phyloP scores from a whole-genome alignment of 2,888 invertebrate species.

The Phyllotreta cruciferae region DNA sequence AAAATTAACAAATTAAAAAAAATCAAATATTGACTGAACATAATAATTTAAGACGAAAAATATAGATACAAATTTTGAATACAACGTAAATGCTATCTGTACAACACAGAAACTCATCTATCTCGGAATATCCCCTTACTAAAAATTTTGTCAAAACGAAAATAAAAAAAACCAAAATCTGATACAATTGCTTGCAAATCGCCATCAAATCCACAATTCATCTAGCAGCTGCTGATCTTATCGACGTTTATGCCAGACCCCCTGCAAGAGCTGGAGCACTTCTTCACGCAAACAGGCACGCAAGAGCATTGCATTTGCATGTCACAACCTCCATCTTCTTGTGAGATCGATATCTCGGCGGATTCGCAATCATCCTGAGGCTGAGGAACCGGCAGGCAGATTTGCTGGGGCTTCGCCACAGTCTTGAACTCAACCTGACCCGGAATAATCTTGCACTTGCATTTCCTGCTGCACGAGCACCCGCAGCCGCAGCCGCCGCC shows the following conservation, averaged over 20 bases:
- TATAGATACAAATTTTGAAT: too few species aligned
- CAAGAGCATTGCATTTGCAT: slow-evolving; percentile 24
- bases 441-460: slow-evolving; percentile 41
- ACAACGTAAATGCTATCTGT: too few species aligned
- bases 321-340: slow-evolving; percentile 12
- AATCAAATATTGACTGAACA: too few species aligned
- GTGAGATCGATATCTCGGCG: slow-evolving; percentile 23
- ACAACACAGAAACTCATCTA: too few species aligned
- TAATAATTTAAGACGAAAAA: too few species aligned
- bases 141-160: not conserved
- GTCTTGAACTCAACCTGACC: slow-evolving; percentile 49
- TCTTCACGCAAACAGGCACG: slow-evolving; percentile 27
- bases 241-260: slow-evolving; percentile 25
- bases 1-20: too few species aligned
- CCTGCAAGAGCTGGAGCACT: slow-evolving; percentile 22
- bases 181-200: slow-evolving; percentile 33
- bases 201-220: not conserved
- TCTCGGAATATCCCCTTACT: too few species aligned
- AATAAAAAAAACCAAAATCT: slow-evolving; percentile 13
- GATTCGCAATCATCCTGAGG: slow-evolving; percentile 38
- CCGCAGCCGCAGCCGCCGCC: slow-evolving; percentile 18
- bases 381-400: slow-evolving; percentile 30
- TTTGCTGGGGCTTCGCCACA: slow-evolving; percentile 38
- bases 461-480: slow-evolving; percentile 16
- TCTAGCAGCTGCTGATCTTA: slow-evolving; percentile 2